Evolutionary conservation across 1,140 invertebrate genomes (phyloP), one percentile per base, ranked within the genome.

Genomic region (Drosophila trapezifrons): DNA sequence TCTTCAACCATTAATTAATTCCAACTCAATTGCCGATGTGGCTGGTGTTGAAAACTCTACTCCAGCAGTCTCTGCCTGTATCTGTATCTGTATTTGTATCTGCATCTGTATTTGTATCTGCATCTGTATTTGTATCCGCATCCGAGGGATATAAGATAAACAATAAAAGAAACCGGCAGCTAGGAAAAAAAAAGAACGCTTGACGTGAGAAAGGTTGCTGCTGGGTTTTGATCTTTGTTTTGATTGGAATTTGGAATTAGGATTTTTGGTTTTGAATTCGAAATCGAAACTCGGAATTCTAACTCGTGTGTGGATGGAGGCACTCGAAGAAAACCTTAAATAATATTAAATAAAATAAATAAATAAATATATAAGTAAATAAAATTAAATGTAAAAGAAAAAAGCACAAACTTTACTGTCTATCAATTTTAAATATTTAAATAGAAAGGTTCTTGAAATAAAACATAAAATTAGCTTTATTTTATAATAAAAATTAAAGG

Each of bases 151-250:
- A 29, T 52, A 54, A 79, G 55, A 80, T 76, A 54, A 54, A 54
- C 51, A 52, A 20, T 1, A 18, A 81, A 81, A 76, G 66, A 73
- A 69, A 76, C 22, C 64, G 58, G 72, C 78, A 81, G 74, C 73
- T 55, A 76, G 59, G 65, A 62, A 59, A 80, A 80, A 59, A 80
- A 57, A 51, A 55, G 35, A 43, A 42, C 67, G 49, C 47, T 54
- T 55, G 62, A 76, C 60, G 72, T 73, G 37, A 35, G 29, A 51
- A 54, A 62, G 70, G 54, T 56, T 73, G 52, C 52, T 65, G 37
- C 72, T 66, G 55, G 56, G 56, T 81, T 81, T 76, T 77, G 67
- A 81, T 81, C 79, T 82, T 78, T 77, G 74, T 82, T 82, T 81
- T 81, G 79, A 82, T 82, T 70, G 59, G 78, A 62, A 58, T 64